A percentile compares a stretch with the other conserved stretches of the same genome.
Conservation (phyloP, 1,140 invertebrate species). For the Pectinophora gossypiella region DNA sequence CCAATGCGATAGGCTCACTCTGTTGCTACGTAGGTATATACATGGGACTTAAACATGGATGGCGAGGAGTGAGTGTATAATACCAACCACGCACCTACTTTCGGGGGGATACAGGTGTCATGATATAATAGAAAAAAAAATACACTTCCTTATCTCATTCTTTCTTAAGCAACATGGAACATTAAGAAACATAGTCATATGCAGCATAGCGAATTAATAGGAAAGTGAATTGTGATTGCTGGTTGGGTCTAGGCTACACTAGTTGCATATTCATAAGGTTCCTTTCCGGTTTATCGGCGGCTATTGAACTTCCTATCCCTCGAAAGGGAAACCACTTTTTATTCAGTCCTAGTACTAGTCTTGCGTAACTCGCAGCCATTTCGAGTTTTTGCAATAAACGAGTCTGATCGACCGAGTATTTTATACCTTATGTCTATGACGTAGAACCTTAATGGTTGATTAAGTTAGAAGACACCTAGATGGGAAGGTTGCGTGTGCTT, state of each 20-base stretch:
- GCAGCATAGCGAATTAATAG: too few species aligned
- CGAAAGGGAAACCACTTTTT: slow-evolving; percentile 58
- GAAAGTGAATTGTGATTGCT: not conserved
- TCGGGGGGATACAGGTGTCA: too few species aligned
- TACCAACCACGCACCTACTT: too few species aligned
- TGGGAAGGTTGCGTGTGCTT: not conserved
- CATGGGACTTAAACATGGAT: too few species aligned
- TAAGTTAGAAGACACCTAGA: not conserved
- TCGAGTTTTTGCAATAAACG: not conserved
- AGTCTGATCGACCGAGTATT: not conserved
- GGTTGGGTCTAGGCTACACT: not conserved
- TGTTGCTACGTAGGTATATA: too few species aligned
- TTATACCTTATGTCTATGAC: slow-evolving; percentile 11
- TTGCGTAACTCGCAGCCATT: slow-evolving; percentile 51
- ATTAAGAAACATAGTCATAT: too few species aligned
- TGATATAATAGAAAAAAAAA: too few species aligned
- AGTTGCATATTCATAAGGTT: not conserved
- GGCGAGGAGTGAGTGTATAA: too few species aligned
- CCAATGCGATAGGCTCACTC: too few species aligned
- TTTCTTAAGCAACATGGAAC: too few species aligned
- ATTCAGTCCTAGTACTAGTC: slow-evolving; percentile 31
- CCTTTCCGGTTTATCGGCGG: slow-evolving; percentile 37
- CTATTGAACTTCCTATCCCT: slow-evolving; percentile 60
- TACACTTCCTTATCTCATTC: too few species aligned
- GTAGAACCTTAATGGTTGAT: slow-evolving; percentile 5